These are phyloP conservation scores for Alectoris magna DNA, from an alignment of 2,797 vertebrate species.

Conservation along the genomic window DNA sequence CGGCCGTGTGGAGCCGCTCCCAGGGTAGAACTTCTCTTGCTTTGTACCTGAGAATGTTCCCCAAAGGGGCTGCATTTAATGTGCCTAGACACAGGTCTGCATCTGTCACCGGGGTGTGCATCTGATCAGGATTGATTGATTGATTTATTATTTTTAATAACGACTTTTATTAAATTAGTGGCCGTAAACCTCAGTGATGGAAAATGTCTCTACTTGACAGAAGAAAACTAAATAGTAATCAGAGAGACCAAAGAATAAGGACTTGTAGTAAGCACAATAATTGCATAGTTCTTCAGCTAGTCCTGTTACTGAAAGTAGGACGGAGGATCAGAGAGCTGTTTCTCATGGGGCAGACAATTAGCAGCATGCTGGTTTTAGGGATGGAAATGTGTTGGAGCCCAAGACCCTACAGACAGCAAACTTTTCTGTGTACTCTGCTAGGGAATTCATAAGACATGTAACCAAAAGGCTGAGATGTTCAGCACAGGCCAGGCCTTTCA, in stretches of 20 bases:
- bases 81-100: not conserved
- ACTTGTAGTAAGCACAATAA: not conserved
- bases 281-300: not conserved
- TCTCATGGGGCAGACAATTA: not conserved
- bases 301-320: not conserved
- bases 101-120: not conserved
- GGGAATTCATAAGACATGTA: not conserved
- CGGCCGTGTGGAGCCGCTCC: not conserved
- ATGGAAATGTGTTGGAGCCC: not conserved
- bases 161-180: not conserved
- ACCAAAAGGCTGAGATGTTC: not conserved
- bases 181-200: not conserved
- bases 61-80: not conserved
- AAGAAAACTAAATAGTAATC: not conserved
- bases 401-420: too few species aligned
- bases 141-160: not conserved
- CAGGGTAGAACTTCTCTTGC: not conserved
- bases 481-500: not conserved
- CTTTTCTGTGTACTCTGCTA: not conserved
- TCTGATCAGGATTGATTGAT: not conserved
- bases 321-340: not conserved
- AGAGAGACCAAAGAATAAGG: not conserved
- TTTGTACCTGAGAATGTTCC: not conserved
- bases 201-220: not conserved
- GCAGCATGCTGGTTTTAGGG: not conserved